phyloP scores from a whole-genome alignment of 1,140 invertebrate genomes.

The Charaxes varanes region DNA sequence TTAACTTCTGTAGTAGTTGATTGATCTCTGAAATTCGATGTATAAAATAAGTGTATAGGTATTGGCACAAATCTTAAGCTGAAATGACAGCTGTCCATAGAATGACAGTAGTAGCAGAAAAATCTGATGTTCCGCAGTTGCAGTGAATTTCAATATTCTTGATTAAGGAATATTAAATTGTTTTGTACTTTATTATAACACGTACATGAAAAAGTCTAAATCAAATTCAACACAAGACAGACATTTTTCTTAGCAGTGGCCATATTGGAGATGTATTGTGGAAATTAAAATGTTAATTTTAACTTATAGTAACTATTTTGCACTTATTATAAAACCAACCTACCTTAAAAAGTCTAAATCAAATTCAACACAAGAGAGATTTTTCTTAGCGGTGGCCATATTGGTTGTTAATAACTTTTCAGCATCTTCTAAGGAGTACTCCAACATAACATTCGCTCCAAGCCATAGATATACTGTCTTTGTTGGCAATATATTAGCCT shows the following conservation, averaged over 20 bases:
- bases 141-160: too few relatives aligned
- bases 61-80: too few relatives aligned
- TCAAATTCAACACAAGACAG: too few relatives aligned
- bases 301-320: not conserved
- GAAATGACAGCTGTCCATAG: too few relatives aligned
- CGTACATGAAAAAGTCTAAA: constrained; percentile 2
- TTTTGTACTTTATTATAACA: too few relatives aligned
- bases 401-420: constrained; percentile 91
- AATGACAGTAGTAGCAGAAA: too few relatives aligned
- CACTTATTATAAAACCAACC: not conserved
- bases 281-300: too few relatives aligned
- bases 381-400: constrained; percentile 89
- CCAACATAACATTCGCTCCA: constrained; percentile 98
- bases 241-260: too few relatives aligned
- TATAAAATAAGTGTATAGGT: too few relatives aligned
- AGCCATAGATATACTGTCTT: constrained; percentile 98
- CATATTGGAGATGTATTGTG: too few relatives aligned
- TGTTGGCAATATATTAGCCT: constrained; percentile 89
- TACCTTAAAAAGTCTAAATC: constrained; percentile 92
- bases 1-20: constrained; percentile 99
- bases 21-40: constrained; percentile 94
- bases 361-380: constrained; percentile 89
- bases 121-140: too few relatives aligned
- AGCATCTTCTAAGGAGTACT: constrained; percentile 96
- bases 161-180: too few relatives aligned